Base-by-base conservation (phyloP, 1,140 invertebrate genomes). In the Magallana angulata region DNA sequence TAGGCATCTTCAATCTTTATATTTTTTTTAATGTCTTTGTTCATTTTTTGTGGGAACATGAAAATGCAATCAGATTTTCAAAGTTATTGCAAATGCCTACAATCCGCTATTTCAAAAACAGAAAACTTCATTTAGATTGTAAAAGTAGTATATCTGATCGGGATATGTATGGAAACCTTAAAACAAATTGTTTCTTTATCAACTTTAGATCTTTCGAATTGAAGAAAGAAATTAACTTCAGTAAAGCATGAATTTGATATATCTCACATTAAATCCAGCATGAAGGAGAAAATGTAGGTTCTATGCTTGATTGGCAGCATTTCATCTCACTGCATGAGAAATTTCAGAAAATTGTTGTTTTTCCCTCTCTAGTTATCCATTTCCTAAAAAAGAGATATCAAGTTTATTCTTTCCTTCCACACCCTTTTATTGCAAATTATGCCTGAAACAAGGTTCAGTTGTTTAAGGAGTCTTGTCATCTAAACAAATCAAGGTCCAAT, bases 401-500 rank as follows among this genome's bases (percentile, higher is more conserved):
- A 30, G 12, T 36, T 71, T 36, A 36, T 36, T 36, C 36, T 36
- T 36, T 62, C 36, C 1, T 12, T 71, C 24, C 68, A 71, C 68
- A 71, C 68, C 68, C 24, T 30, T 30, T 24, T 71, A 18, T 71
- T 71, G 24, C 68, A 18, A 36, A 71, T 71, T 36, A 9, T 71
- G 68, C 24, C 68, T 36, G 12, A 24, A 24, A 71, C 68, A 71
- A 71, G 24, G 18, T n/a, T 71, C 24, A 30, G 68, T 12, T 30
- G 30, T 71, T 71, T 71, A 71, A 11, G 68, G 36, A 71, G 68
- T 18, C 18, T 30, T 71, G 68, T 30, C 18, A 71, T 30, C 68
- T 30, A 71, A 62, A 71, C 24, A 24, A 71, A 71, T 71, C 68
- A 30, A 9, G 68, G 68, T 71, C 68, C 68, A 71, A 71, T 71